A percentile compares a stretch with the other conserved stretches of the same genome.
Conservation (phyloP, 2,888 invertebrate genomes). For the Nebria brevicollis region DNA sequence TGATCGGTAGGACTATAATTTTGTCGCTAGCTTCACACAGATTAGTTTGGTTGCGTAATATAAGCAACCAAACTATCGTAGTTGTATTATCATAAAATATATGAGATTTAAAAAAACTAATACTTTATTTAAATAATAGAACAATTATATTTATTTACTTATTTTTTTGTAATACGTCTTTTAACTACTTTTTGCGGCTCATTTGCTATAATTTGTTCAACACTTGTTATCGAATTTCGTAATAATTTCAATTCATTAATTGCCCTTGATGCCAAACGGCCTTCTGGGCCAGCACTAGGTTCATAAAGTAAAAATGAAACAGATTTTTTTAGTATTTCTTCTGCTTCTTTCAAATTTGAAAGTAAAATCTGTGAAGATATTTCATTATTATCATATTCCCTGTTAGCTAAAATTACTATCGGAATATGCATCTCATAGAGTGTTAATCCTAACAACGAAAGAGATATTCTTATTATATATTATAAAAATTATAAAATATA, state of each 20-base stretch:
- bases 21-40: too few relatives aligned
- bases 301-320: conserved; percentile 76
- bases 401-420: conserved; percentile 72
- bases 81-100: not conserved
- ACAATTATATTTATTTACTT: conserved; percentile 52
- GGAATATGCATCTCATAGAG: conserved; percentile 80
- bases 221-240: conserved; percentile 64
- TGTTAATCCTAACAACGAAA: conserved; percentile 68
- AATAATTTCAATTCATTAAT: conserved; percentile 71
- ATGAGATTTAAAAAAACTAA: not conserved
- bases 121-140: not conserved
- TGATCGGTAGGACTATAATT: too few relatives aligned
- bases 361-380: conserved; percentile 68
- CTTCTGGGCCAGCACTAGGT: conserved; percentile 77
- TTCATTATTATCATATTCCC: conserved; percentile 70
- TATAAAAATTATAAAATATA: not conserved
- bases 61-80: not conserved
- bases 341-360: conserved; percentile 68
- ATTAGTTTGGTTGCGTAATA: not conserved
- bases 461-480: conserved; percentile 49
- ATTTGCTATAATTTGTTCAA: conserved; percentile 61
- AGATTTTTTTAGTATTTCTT: conserved; percentile 69
- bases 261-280: conserved; percentile 74
- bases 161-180: conserved; percentile 52
- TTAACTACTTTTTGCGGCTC: conserved; percentile 59